These are phyloP conservation scores for Setipinna tenuifilis DNA, from an alignment of 2,797 vertebrate genomes.

Conservation along the genomic window DNA sequence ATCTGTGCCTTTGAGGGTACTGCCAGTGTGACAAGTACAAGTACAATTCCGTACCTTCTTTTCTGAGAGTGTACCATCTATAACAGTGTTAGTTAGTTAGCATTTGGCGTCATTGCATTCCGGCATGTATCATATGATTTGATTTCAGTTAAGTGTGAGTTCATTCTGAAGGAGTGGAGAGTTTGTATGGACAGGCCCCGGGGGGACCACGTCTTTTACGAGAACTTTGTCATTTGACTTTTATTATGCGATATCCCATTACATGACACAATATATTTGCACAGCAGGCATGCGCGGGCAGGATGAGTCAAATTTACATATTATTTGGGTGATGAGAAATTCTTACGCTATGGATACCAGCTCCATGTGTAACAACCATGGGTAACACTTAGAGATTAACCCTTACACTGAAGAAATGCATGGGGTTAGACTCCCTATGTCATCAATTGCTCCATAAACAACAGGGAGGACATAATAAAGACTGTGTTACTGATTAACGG, in stretches of 20 bases:
- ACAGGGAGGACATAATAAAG: not conserved
- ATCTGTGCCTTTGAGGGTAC: no score
- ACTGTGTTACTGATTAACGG: not conserved
- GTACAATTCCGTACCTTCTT: no score
- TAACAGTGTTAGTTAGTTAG: not conserved
- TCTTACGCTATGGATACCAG: not conserved
- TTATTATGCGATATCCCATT: constrained; percentile 21
- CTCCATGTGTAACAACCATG: not conserved
- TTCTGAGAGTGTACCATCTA: no score
- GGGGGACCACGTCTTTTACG: constrained; percentile 4
- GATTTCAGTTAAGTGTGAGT: constrained; percentile 17
- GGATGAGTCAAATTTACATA: constrained; percentile 23
- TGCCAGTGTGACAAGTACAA: no score
- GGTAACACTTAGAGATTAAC: not conserved
- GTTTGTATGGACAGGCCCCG: constrained; percentile 4
- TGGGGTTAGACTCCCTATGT: not conserved
- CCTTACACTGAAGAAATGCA: not conserved
- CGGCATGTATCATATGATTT: constrained; percentile 20
- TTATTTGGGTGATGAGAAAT: constrained; percentile 14
- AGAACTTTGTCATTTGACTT: constrained; percentile 20
- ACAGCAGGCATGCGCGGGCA: constrained; percentile 20
- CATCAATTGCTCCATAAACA: not conserved
- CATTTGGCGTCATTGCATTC: not conserved
- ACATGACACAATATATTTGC: constrained; percentile 24
- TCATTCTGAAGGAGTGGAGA: not conserved